These are phyloP conservation scores for Drosophila paranaensis DNA, from an alignment of 2,888 invertebrate genomes.

Conservation along the genomic window DNA sequence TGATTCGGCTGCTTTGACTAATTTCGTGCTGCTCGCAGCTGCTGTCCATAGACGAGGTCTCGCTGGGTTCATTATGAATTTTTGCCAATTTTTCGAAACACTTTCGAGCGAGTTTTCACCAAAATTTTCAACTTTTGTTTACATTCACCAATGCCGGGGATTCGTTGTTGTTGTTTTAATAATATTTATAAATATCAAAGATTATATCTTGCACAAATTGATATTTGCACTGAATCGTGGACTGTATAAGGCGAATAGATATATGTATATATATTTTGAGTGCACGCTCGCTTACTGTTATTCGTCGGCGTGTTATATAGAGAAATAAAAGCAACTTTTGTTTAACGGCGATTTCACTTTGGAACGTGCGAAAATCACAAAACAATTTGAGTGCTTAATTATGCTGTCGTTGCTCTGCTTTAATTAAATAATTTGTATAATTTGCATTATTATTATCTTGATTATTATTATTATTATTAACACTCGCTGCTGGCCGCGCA, in stretches of 20 bases:
- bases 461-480: conserved; percentile 18
- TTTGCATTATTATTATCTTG: conserved; percentile 18
- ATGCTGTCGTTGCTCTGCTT: conserved; percentile 24
- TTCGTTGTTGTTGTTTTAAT: conserved; percentile 29
- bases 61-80: conserved; percentile 44
- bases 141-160: conserved; percentile 2
- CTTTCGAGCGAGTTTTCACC: conserved; percentile 26
- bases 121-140: conserved; percentile 31
- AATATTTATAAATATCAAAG: conserved; percentile 13
- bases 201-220: conserved; percentile 22
- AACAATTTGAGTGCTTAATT: conserved; percentile 32
- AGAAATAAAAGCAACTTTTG: conserved; percentile 5
- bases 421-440: conserved; percentile 35
- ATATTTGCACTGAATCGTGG: conserved; percentile 16
- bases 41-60: conserved; percentile 16
- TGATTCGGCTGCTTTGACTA: background rate
- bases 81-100: conserved; percentile 42
- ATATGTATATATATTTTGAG: conserved; percentile 12
- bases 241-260: background rate
- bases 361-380: conserved; percentile 37
- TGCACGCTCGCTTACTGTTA: conserved; percentile 32
- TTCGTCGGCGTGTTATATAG: background rate
- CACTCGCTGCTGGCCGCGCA: conserved; percentile 36
- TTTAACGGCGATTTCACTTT: conserved; percentile 48
- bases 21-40: conserved; percentile 40